These are phyloP conservation scores for Enteromius fasciolatus DNA, from an alignment of 2,797 vertebrate species.

Conservation along the genomic window DNA sequence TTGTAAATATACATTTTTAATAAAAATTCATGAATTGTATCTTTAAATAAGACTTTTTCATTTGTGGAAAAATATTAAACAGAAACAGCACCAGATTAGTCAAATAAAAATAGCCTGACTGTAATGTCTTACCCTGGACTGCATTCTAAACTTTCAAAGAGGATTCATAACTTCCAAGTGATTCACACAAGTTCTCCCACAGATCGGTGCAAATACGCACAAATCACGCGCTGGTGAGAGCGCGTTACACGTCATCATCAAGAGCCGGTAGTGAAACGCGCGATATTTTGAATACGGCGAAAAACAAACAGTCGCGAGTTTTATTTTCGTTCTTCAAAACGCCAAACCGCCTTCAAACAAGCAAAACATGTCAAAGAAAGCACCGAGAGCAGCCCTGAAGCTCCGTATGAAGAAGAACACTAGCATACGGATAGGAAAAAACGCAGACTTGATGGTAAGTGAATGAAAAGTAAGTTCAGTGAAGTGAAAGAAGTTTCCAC, in stretches of 20 bases:
- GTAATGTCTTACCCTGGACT: not conserved
- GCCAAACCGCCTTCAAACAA: not conserved
- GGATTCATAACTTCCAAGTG: not conserved
- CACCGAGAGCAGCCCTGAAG: conserved; percentile 55
- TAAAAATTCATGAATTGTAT: not conserved
- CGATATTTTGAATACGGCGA: conserved; percentile 50
- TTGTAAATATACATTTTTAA: not conserved
- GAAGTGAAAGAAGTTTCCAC: not conserved
- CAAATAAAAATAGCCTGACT: not conserved
- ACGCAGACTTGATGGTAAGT: conserved; percentile 65
- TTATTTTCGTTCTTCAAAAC: not conserved
- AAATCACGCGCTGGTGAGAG: not conserved
- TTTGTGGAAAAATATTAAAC: not conserved
- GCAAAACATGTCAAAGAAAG: conserved; percentile 58
- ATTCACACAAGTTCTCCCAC: not conserved
- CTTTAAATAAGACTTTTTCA: not conserved
- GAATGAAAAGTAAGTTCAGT: not conserved
- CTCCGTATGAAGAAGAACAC: conserved; percentile 53
- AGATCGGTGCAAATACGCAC: not conserved
- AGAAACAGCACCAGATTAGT: not conserved
- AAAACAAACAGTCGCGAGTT: not conserved
- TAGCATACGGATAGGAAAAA: conserved; percentile 55
- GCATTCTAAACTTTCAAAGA: no score
- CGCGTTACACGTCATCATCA: conserved; percentile 51
- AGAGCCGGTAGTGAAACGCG: conserved; percentile 50